These are phyloP conservation scores for Ursus arctos DNA, from an alignment of 2,113 vertebrate species.

Conservation along the genomic window DNA sequence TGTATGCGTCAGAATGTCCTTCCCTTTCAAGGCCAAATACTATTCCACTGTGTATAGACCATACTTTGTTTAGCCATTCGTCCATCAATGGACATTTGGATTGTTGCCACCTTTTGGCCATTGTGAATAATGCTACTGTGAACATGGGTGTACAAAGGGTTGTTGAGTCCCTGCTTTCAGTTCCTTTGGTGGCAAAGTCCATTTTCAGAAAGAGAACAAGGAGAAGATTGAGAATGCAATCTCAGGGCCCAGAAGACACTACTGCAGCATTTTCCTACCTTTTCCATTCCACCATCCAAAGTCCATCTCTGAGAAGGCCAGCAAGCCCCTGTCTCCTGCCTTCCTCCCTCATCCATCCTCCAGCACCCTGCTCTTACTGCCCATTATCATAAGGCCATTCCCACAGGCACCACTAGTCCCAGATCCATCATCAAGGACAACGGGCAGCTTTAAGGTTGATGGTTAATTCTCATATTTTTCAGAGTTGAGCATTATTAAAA, in stretches of 20 bases:
- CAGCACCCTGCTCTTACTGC: neutral
- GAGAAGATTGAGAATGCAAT: neutral
- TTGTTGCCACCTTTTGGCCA: neutral
- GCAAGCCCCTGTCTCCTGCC: neutral
- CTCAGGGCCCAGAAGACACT: neutral
- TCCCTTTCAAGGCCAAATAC: neutral
- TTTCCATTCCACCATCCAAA: neutral
- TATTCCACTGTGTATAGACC: neutral
- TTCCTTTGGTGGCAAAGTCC: neutral
- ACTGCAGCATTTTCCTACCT: neutral
- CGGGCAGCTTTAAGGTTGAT: neutral
- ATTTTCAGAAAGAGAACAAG: conserved; percentile 9
- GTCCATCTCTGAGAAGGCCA: neutral
- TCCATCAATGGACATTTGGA: neutral
- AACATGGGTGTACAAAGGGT: neutral
- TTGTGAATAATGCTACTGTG: neutral
- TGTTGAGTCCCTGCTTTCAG: neutral
- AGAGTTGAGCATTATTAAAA: neutral
- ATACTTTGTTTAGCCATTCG: neutral
- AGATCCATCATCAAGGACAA: neutral
- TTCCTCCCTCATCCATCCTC: neutral
- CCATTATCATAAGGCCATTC: neutral
- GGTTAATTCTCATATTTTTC: neutral
- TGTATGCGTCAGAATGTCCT: neutral
- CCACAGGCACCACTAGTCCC: neutral